Percentiles rank a stretch among this genome's conserved stretches.
phyloP scores from a whole-genome alignment of 2,888 invertebrate species.

The Microctonus brassicae region DNA sequence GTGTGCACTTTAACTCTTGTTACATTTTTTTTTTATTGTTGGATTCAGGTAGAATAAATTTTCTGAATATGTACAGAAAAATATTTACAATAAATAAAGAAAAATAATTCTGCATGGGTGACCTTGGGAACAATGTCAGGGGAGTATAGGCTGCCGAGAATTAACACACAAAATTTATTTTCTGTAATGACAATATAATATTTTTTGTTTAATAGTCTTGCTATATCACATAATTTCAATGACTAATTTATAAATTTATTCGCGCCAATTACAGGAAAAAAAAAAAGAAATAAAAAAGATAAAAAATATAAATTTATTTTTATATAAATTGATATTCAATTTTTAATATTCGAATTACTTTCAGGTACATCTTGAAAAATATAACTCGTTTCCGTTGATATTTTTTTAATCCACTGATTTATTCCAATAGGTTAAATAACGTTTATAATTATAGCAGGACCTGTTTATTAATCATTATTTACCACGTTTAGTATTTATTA shows the following conservation, averaged over 20 bases:
- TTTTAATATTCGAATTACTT: conserved; percentile 63
- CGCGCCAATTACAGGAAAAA: conserved; percentile 63
- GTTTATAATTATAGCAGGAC: conserved; percentile 62
- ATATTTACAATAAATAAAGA: not conserved
- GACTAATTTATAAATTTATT: conserved; percentile 53
- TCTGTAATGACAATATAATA: not conserved
- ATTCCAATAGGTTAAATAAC: conserved; percentile 65
- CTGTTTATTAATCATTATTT: conserved; percentile 45
- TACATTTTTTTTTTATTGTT: conserved; percentile 29
- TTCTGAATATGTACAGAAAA: not conserved
- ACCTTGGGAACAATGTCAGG: not conserved
- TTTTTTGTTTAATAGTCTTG: conserved; percentile 20
- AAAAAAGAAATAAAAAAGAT: no score
- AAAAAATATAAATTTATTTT: no score
- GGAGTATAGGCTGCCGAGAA: not conserved
- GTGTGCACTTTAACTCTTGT: conserved; percentile 31
- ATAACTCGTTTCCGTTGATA: conserved; percentile 49
- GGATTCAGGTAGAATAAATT: conserved; percentile 47
- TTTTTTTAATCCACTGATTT: conserved; percentile 57
- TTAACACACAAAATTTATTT: not conserved
- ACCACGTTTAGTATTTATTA: conserved; percentile 60
- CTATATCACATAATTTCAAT: conserved; percentile 8
- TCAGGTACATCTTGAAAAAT: conserved; percentile 65
- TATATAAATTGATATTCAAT: conserved; percentile 55
- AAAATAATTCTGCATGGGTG: conserved; percentile 5